Evolutionary conservation across 2,113 vertebrate species (phyloP), one percentile per base, ranked within the genome.

Genomic region (Nannobrachium achirus): DNA sequence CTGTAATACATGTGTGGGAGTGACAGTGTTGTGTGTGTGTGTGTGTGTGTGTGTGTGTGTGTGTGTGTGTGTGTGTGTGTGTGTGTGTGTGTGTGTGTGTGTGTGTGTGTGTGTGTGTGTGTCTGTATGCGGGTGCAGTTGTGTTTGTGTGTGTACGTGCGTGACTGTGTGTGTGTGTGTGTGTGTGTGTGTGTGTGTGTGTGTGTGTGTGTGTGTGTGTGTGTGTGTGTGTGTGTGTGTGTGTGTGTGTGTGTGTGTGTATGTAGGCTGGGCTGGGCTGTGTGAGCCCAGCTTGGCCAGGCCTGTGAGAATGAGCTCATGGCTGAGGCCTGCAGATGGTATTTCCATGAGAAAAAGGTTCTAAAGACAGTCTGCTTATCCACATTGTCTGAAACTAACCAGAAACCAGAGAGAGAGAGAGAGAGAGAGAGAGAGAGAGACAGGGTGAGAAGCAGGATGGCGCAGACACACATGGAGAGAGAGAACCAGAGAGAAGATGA

Each of bases 271-370:
- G 53, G 80, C 69, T 73, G 78, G 80, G 63, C 76, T 18, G 67
- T 69, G 79, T 72, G 82, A 91, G 90, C 78, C 89, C 77, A 90
- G 88, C 88, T 94, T 95, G 94, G 94, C 92, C 69, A 75, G 82
- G 87, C 86, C 86, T 83, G 56, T 33, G 79, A 89, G 88, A 79
- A 92, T 93, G 92, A 96, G 91, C 91, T 94, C 92, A 94, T 93
- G 87, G 82, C 78, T 75, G 75, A 90, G 80, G 73, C 81, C 89
- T 75, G 69, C 85, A 85, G 88, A 92, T 90, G 90, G 86, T 89
- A 90, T 92, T 93, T 94, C 90, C 93, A 94, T 93, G 92, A 94
- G 93, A 92, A 95, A 93, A 85, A 73, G 80, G 75, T 89, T 83
- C 77, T 83, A 88, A 92, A 86, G 77, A 75, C 48, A 51, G 88